Conservation (phyloP, 2,888 invertebrate genomes). For the Scaptomyza caliginosa region DNA sequence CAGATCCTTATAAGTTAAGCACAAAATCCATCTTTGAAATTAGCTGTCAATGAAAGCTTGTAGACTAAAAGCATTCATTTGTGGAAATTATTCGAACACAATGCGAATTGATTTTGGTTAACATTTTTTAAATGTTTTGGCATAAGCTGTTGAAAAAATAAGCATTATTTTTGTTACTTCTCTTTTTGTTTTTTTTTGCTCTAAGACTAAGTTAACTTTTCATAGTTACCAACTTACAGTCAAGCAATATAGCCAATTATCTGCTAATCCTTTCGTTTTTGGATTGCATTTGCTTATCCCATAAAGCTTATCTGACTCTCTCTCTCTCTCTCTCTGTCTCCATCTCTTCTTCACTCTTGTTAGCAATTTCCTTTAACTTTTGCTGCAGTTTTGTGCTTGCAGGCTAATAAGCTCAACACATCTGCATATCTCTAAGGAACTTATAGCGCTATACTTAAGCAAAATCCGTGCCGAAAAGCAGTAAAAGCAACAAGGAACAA, state of each 20-base stretch:
- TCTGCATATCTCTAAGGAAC: conserved; percentile 29
- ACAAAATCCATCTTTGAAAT: conserved; percentile 26
- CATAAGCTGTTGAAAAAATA: neutral
- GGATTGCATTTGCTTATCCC: conserved; percentile 9
- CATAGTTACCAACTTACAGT: neutral
- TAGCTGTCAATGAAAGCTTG: conserved; percentile 18
- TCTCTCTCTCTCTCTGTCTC: neutral
- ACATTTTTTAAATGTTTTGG: neutral
- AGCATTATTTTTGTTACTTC: neutral
- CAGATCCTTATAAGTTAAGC: conserved; percentile 17
- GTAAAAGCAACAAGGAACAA: conserved; percentile 2
- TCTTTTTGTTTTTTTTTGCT: neutral
- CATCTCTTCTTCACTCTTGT: neutral
- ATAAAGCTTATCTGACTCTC: conserved; percentile 14
- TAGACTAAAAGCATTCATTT: conserved; percentile 22
- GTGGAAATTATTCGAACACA: conserved; percentile 30
- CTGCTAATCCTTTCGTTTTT: conserved; percentile 9
- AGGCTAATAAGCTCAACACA: conserved; percentile 54
- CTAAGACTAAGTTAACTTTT: neutral
- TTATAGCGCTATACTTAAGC: conserved; percentile 11
- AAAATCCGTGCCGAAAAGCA: conserved; percentile 34
- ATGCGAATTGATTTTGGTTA: neutral
- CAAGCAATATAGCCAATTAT: conserved; percentile 20
- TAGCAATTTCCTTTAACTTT: conserved; percentile 23
- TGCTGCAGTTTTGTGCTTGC: conserved; percentile 28